Conservation (phyloP, 2,888 invertebrate genomes). For the Fragum fragum region DNA sequence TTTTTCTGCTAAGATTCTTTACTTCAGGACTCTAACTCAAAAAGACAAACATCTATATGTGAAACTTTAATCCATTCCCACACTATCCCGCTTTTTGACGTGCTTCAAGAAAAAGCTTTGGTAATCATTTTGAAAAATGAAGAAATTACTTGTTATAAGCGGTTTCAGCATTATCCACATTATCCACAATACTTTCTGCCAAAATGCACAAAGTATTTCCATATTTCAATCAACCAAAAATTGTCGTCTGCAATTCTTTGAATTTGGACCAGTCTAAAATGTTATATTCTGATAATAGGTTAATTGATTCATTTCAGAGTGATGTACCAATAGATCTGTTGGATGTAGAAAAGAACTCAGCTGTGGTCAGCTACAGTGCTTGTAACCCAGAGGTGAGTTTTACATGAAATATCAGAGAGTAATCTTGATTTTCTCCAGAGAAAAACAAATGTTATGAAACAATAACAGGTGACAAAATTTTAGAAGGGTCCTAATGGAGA, state of each 20-base stretch:
- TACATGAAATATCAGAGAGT: too few relatives aligned
- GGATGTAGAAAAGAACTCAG: conserved; percentile 94
- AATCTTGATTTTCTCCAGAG: too few relatives aligned
- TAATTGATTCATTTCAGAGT: conserved; percentile 88
- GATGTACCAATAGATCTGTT: conserved; percentile 92
- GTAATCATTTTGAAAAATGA: not conserved
- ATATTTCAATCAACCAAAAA: not conserved
- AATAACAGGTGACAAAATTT: too few relatives aligned
- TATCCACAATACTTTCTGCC: not conserved
- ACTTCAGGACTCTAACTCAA: too few relatives aligned
- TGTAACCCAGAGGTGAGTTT: conserved; percentile 89
- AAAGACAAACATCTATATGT: too few relatives aligned
- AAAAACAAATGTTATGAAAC: too few relatives aligned
- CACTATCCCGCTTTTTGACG: not conserved
- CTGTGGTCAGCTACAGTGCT: conserved; percentile 92
- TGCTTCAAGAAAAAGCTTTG: not conserved
- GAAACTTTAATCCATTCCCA: not conserved
- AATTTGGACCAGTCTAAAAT: not conserved
- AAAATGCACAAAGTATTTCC: too few relatives aligned
- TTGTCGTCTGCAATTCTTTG: not conserved
- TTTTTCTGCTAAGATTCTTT: too few relatives aligned
- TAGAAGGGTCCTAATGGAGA: too few relatives aligned
- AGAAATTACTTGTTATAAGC: conserved; percentile 1
- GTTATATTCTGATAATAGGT: not conserved
- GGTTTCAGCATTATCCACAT: not conserved